Evolutionary conservation across 2,888 invertebrate genomes (phyloP).

Genomic region (Hydroisotoma schaefferi): DNA sequence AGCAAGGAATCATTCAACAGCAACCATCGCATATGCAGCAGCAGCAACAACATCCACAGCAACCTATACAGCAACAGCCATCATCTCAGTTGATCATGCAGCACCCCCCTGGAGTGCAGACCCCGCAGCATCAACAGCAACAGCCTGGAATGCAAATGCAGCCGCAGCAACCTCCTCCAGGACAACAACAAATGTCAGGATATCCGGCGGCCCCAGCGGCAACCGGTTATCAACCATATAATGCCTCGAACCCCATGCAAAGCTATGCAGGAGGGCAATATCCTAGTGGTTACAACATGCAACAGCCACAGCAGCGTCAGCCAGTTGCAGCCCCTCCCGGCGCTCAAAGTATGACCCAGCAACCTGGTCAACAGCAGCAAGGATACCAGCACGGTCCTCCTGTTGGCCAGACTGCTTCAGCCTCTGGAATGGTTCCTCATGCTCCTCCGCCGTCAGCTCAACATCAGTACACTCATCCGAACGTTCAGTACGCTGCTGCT

Average conservation of each 20-base stretch:
- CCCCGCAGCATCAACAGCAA: background rate
- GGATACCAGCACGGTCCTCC: conserved; percentile 2
- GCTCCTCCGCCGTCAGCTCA: conserved; percentile 2
- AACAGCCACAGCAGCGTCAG: background rate
- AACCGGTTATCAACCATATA: background rate
- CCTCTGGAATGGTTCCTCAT: conserved; percentile 1
- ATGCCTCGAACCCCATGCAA: background rate
- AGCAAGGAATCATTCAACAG: conserved; percentile 81
- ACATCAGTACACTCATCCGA: background rate
- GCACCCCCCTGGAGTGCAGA: conserved; percentile 10
- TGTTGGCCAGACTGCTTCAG: background rate
- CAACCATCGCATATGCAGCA: conserved; percentile 52
- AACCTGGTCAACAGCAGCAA: conserved; percentile 11
- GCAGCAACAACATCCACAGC: conserved; percentile 23
- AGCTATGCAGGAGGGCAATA: background rate
- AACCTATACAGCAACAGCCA: conserved; percentile 8
- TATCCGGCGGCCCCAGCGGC: background rate
- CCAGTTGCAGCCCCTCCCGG: background rate
- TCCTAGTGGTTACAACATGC: background rate
- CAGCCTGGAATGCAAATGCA: conserved; percentile 22
- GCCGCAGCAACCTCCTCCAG: conserved; percentile 50
- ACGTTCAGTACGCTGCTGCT: background rate
- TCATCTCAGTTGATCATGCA: background rate
- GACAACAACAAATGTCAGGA: conserved; percentile 49
- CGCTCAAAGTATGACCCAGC: background rate